Conservation (phyloP, 92 coral and sea anemone genomes). For the Paragorgia papillata region DNA sequence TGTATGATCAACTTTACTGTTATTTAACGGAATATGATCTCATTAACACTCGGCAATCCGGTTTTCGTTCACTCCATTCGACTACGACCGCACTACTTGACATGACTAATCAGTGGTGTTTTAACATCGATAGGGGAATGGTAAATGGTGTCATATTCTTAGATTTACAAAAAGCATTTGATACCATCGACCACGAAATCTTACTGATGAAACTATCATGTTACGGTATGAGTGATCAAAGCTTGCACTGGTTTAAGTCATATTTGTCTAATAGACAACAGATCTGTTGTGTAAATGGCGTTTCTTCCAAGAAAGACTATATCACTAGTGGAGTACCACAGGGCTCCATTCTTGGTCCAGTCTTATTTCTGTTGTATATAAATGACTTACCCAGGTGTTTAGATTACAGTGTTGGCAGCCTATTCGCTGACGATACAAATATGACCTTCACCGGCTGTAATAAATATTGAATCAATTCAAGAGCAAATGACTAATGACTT, state of each 20-base stretch:
- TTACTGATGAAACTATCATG: conserved; percentile 11
- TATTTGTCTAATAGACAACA: conserved; percentile 28
- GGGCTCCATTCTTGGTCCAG: conserved; percentile 3
- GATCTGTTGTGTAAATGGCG: conserved; percentile 25
- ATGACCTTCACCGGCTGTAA: too few relatives aligned
- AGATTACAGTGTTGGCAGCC: too few relatives aligned
- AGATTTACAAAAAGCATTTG: conserved; percentile 39
- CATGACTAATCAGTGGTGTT: conserved; percentile 21
- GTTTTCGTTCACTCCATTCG: conserved; percentile 36
- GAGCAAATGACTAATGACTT: too few relatives aligned
- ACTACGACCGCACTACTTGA: conserved; percentile 26
- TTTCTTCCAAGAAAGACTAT: not conserved
- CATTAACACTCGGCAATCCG: conserved; percentile 24
- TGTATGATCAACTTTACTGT: conserved; percentile 30
- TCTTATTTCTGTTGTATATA: not conserved
- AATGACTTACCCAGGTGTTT: too few relatives aligned
- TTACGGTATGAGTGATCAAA: conserved; percentile 17
- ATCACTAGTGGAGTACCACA: not conserved
- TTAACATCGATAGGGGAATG: conserved; percentile 27
- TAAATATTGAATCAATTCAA: too few relatives aligned
- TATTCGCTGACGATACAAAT: too few relatives aligned
- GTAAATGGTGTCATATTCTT: conserved; percentile 27
- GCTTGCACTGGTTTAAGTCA: conserved; percentile 21
- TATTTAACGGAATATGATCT: conserved; percentile 29
- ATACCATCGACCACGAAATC: conserved; percentile 24